phyloP scores from a whole-genome alignment of 2,113 vertebrate species.

The Bubalus kerabau region DNA sequence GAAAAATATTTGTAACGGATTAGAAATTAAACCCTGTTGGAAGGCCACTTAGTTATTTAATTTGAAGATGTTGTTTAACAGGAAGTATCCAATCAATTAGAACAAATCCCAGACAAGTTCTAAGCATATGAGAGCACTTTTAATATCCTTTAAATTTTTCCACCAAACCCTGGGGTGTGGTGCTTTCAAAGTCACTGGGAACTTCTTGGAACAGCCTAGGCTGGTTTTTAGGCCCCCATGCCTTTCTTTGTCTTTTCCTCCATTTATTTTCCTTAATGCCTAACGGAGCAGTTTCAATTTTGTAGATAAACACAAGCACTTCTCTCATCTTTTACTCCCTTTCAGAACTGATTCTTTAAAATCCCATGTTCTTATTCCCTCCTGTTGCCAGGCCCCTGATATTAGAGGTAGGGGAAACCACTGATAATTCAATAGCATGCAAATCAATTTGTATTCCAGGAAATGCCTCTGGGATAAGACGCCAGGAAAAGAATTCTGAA shows the following conservation, averaged over 20 bases:
- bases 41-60: neutral
- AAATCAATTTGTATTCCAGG: neutral
- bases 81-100: neutral
- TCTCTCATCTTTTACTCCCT: neutral
- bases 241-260: neutral
- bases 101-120: neutral
- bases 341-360: neutral
- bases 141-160: neutral
- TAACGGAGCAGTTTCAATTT: neutral
- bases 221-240: neutral
- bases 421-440: neutral
- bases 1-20: neutral
- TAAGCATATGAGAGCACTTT: neutral
- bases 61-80: neutral
- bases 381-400: neutral
- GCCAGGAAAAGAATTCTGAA: neutral
- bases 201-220: neutral
- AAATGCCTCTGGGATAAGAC: constrained; percentile 9
- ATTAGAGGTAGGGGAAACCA: neutral
- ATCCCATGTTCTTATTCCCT: neutral
- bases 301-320: neutral
- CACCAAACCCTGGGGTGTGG: neutral
- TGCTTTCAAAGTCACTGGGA: neutral
- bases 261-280: neutral
- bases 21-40: neutral